Evolutionary conservation across 2,797 vertebrate genomes (phyloP).

Genomic region (Perodicticus potto): DNA sequence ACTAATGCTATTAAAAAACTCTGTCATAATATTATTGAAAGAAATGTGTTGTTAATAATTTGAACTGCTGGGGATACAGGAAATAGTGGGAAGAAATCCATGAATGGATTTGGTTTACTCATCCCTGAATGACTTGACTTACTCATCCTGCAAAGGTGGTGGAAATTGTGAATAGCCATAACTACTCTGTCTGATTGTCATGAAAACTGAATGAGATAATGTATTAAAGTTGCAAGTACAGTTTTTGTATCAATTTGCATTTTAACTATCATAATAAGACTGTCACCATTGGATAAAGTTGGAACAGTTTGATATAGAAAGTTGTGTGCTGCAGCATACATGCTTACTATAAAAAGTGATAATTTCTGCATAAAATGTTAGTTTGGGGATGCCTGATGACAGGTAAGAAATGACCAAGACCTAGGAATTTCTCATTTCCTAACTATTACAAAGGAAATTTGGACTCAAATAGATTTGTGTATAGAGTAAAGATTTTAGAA

Average conservation of each 20-base stretch:
- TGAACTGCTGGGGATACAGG: background rate
- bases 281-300: background rate
- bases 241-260: background rate
- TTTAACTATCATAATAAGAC: background rate
- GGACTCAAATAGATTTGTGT: background rate
- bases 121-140: background rate
- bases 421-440: background rate
- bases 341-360: constrained; percentile 13
- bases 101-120: background rate
- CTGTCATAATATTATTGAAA: background rate
- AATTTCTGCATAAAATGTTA: background rate
- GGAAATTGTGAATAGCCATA: background rate
- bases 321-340: background rate
- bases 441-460: background rate
- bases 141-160: background rate
- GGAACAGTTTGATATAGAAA: background rate
- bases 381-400: background rate
- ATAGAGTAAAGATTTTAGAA: background rate
- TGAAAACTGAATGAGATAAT: constrained; percentile 10
- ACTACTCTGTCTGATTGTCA: background rate
- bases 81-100: background rate
- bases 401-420: background rate
- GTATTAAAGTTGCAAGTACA: background rate
- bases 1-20: background rate
- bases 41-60: background rate